Base-by-base conservation (phyloP, 2,797 vertebrate species). In the Rousettus madagascariensis region DNA sequence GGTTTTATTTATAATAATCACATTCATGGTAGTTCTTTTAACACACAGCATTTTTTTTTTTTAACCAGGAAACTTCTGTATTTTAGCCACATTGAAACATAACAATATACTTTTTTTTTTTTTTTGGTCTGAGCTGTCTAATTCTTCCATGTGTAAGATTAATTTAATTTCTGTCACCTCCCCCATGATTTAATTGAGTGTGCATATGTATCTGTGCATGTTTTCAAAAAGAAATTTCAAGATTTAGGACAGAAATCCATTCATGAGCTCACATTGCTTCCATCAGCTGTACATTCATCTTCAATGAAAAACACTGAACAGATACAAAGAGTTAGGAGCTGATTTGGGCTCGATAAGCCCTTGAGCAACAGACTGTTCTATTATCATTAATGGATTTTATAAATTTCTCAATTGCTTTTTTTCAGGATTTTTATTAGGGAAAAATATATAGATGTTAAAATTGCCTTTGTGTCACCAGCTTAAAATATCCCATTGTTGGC, bases 401-500 rank as follows among this genome's bases (percentile, higher is more conserved):
- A 91, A 61, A 94, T 91, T 57, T 93, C 38, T 71, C 38, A 65
- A 41, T 90, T 68, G 49, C 53, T 89, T 94, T 89, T 74, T 74
- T 89, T 74, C n/a, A 66, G 28, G 4, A 13, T 41, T 91, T 86
- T 90, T 94, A 83, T 78, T 88, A 83, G 49, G 53, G 51, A 30
- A 92, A 92, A 78, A 65, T 65, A 86, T 51, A 53, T 72, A 17
- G 10, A 82, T 86, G 30, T 66, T 84, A 19, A 82, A 95, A 92
- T 93, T 82, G 22, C 46, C 53, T 91, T 80, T 79, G 28, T 69
- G 41, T 66, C 86, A 43, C 79, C 55, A 66, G 41, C 86, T 86
- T 92, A 88, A 92, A 92, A 92, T 96, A 46, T 38, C 85, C 55
- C 43, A 85, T 95, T 94, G 53, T 84, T 80, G 79, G 5, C 38